Conservation (phyloP, 2,888 invertebrate genomes). For the Arge pagana region DNA sequence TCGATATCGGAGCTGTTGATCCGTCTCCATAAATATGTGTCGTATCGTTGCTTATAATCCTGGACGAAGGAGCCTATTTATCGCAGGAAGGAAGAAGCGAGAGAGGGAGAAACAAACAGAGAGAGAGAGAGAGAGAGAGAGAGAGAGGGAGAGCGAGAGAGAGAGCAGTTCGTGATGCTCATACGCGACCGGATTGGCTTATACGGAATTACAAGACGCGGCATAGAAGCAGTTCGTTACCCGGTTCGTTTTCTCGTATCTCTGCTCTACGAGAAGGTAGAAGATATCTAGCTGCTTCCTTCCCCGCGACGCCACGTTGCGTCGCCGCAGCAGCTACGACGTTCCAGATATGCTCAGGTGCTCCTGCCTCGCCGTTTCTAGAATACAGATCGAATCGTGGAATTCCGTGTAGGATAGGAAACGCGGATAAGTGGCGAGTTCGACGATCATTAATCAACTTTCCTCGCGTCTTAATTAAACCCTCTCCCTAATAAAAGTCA, state of each 20-base stretch:
- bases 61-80: slow-evolving; percentile 6
- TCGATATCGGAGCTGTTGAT: slow-evolving; percentile 12
- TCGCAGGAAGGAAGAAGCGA: too few species aligned
- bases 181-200: slow-evolving; percentile 12
- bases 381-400: slow-evolving; percentile 16
- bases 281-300: too few species aligned
- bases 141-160: too few species aligned
- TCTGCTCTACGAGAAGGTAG: too few species aligned
- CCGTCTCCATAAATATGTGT: slow-evolving; percentile 14
- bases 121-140: too few species aligned
- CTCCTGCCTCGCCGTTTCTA: slow-evolving; percentile 17
- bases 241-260: too few species aligned
- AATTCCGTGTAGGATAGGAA: slow-evolving; percentile 6
- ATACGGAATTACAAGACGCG: slow-evolving; percentile 20
- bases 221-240: slow-evolving; percentile 11
- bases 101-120: too few species aligned
- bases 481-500: too few species aligned
- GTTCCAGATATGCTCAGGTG: slow-evolving; percentile 17
- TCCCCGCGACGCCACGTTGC: too few species aligned
- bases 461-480: slow-evolving; percentile 7
- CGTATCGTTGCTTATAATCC: slow-evolving; percentile 14
- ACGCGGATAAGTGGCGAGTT: background rate
- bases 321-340: too few species aligned
- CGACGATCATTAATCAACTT: slow-evolving; percentile 2
- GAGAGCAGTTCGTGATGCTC: slow-evolving; percentile 13